These are phyloP conservation scores for Neogobius melanostomus DNA, from an alignment of 2,113 vertebrate species.

Conservation along the genomic window DNA sequence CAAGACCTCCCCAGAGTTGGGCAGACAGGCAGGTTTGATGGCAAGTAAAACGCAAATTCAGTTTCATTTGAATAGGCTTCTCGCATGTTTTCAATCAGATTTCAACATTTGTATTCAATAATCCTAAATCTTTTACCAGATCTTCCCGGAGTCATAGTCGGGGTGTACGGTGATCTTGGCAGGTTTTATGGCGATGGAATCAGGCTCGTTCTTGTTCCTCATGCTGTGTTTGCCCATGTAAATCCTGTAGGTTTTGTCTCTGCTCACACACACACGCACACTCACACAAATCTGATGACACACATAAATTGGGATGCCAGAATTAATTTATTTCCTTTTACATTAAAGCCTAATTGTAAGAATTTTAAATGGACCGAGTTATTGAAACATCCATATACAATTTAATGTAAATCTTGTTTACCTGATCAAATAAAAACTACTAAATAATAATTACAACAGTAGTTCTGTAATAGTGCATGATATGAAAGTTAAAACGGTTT, in stretches of 20 bases:
- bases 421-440: too few species aligned
- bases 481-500: too few species aligned
- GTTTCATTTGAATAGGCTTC: too few species aligned
- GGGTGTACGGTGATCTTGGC: constrained; percentile 76
- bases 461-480: too few species aligned
- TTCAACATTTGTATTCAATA: too few species aligned
- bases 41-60: not conserved
- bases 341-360: too few species aligned
- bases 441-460: too few species aligned
- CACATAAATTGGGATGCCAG: not conserved
- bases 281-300: not conserved
- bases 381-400: too few species aligned
- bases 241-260: constrained; percentile 78
- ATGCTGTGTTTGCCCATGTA: constrained; percentile 83
- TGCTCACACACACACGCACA: constrained; percentile 22
- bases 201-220: constrained; percentile 47
- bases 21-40: constrained; percentile 83
- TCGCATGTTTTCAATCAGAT: too few species aligned
- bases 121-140: constrained; percentile 56
- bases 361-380: too few species aligned
- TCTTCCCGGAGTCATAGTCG: constrained; percentile 78
- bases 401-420: too few species aligned
- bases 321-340: too few species aligned
- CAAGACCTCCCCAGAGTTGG: constrained; percentile 57
- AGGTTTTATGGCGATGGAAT: constrained; percentile 71